phyloP scores from a whole-genome alignment of 2,113 vertebrate genomes.

The Vanacampus margaritifer region DNA sequence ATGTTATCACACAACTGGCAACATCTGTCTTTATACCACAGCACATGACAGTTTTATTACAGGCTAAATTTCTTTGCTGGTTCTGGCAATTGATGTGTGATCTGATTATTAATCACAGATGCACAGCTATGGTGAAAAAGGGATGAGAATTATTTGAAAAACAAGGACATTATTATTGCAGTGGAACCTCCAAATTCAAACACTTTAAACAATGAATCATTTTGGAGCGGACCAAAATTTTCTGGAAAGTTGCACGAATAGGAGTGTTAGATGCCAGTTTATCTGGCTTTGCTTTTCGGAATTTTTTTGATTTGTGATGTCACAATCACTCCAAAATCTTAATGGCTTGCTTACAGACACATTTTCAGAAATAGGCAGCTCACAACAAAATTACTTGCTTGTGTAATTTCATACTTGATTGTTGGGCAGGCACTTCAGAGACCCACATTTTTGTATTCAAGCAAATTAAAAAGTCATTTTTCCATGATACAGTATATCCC shows the following conservation, averaged over 20 bases:
- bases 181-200: background rate
- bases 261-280: background rate
- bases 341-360: background rate
- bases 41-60: constrained; percentile 88
- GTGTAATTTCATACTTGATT: too few species aligned
- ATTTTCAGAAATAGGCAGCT: too few species aligned
- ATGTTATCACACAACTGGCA: constrained; percentile 84
- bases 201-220: background rate
- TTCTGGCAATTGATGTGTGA: constrained; percentile 81
- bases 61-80: constrained; percentile 80
- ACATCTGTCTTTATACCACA: constrained; percentile 84
- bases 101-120: constrained; percentile 82
- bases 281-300: background rate
- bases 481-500: too few species aligned
- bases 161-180: constrained; percentile 1
- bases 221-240: background rate
- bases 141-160: background rate
- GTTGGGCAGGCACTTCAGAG: too few species aligned
- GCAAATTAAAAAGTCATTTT: too few species aligned
- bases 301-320: background rate
- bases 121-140: constrained; percentile 55
- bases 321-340: background rate
- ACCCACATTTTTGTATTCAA: too few species aligned
- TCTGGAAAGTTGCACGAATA: background rate
- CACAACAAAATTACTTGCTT: too few species aligned